Percentiles rank a stretch among this genome's conserved stretches.
Evolutionary conservation across 2,888 invertebrate genomes (phyloP).

Genomic region (Drosophila hamatofila): DNA sequence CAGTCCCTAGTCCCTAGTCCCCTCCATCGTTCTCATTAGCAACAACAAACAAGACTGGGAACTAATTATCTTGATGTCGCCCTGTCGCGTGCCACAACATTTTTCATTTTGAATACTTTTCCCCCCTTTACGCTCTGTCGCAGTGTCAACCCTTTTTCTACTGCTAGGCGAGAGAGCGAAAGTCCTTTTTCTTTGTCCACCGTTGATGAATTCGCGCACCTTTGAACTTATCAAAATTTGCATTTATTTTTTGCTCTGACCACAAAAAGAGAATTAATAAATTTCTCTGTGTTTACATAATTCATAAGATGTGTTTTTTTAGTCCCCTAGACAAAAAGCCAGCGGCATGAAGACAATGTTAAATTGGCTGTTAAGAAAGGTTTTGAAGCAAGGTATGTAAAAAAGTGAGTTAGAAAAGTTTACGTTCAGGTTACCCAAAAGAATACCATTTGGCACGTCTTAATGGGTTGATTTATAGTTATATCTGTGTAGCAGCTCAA

Average conservation of each 20-base stretch:
- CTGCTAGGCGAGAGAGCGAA: not conserved
- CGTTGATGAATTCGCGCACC: slow-evolving; percentile 32
- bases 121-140: slow-evolving; percentile 8
- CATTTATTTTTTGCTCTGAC: slow-evolving; percentile 13
- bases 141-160: slow-evolving; percentile 42
- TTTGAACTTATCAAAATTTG: slow-evolving; percentile 33
- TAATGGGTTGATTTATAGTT: not conserved
- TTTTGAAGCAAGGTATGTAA: not conserved
- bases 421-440: not conserved
- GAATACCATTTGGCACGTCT: too few relatives aligned
- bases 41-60: not conserved
- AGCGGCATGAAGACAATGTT: not conserved
- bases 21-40: slow-evolving; percentile 20
- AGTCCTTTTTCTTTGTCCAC: slow-evolving; percentile 24
- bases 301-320: slow-evolving; percentile 16
- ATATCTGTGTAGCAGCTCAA: not conserved
- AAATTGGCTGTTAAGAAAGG: slow-evolving; percentile 13
- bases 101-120: slow-evolving; percentile 42
- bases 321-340: not conserved
- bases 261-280: slow-evolving; percentile 29
- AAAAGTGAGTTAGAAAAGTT: not conserved
- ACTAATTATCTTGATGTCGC: slow-evolving; percentile 45
- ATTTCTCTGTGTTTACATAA: slow-evolving; percentile 29
- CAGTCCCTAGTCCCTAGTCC: not conserved
- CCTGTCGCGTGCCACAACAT: slow-evolving; percentile 38